Conservation (phyloP, 2,797 vertebrate genomes). For the Platyrinchus mystaceus region DNA sequence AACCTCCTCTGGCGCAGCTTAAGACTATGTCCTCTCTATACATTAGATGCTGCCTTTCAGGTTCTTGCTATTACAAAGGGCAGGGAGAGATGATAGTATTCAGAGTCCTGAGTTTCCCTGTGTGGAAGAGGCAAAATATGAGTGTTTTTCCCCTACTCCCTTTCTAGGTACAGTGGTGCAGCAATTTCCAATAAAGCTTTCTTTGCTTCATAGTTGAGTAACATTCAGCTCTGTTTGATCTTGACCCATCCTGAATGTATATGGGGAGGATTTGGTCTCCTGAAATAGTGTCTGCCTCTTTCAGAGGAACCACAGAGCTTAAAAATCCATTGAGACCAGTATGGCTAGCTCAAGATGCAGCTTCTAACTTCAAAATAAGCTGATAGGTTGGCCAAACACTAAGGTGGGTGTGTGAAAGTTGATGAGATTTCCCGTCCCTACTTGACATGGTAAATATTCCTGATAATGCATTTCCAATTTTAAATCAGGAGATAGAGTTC, state of each 20-base stretch:
- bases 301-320: neutral
- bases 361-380: neutral
- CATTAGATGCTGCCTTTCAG: neutral
- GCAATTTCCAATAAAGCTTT: neutral
- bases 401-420: neutral
- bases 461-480: neutral
- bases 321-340: neutral
- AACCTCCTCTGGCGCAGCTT: too few relatives aligned
- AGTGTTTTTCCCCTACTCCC: neutral
- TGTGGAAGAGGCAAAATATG: neutral
- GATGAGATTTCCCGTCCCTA: neutral
- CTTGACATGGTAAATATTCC: neutral
- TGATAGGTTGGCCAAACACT: neutral
- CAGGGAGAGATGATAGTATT: neutral
- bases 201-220: neutral
- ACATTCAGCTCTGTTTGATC: neutral
- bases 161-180: neutral
- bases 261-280: neutral
- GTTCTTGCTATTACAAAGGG: neutral
- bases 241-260: neutral
- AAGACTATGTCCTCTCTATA: too few relatives aligned
- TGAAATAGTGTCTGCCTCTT: neutral
- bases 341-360: neutral
- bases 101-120: too few relatives aligned
- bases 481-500: neutral